Evolutionary conservation across 2,888 invertebrate species (phyloP), one percentile per base, ranked within the genome.

Genomic region (Amiota mariae): DNA sequence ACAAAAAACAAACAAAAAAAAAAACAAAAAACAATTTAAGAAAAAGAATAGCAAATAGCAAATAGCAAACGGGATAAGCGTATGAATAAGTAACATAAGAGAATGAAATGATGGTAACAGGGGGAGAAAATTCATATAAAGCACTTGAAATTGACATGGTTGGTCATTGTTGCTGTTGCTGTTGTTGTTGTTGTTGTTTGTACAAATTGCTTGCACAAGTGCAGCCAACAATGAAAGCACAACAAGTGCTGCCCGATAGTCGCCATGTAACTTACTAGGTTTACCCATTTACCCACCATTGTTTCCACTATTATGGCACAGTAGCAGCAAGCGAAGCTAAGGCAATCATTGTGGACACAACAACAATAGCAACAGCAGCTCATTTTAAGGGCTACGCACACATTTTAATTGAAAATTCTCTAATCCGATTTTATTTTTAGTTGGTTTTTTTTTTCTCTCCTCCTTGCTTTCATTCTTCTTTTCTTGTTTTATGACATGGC

Each of bases 321-420:
- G 8, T 6, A 36, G 36, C 3, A 24, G 24, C 36, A 36, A 36
- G 36, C 36, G 36, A 36, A 36, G 36, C 36, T 36, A 6, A 36
- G 36, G 3, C 36, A 36, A 36, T 2, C 36, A 36, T 36, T 6
- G 3, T 36, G 36, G 36, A 36, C 36, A 2, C 64, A 67, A 36
- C 67, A 59, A 15, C 18, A 48, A 13, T 12, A 49, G 20, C 70
- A 66, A 57, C 18, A 73, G 71, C 46, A 20, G 66, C 49, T 67
- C 66, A 67, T 67, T 67, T 67, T 67, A 67, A 67, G 66, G 49
- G 66, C 66, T 67, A 67, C 66, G 66, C 66, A 48, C 18, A 67
- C 66, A 49, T 48, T 67, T 67, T 67, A 67, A 67, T 67, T 67
- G 66, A 67, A 67, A 67, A 67, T 67, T 67, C 66, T 67, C 49